Evolutionary conservation across 2,888 invertebrate genomes (phyloP).

Genomic region (Rhingia rostrata): DNA sequence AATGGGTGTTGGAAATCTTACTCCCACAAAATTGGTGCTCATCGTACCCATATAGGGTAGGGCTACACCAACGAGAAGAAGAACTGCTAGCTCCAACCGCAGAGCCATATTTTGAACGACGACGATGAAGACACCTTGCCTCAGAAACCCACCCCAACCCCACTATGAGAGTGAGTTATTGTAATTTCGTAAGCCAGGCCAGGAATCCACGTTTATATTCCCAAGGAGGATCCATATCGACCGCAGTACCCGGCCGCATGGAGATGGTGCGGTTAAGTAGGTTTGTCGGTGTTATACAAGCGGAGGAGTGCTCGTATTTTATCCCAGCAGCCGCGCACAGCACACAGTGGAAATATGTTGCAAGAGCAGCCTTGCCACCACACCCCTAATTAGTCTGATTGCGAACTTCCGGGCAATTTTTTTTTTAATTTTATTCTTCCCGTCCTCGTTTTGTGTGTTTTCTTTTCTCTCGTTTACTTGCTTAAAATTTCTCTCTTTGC

Average conservation of each 20-base stretch:
- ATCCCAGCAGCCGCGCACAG: constrained; percentile 48
- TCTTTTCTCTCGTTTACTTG: constrained; percentile 35
- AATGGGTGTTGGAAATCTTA: constrained; percentile 15
- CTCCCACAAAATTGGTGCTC: constrained; percentile 12
- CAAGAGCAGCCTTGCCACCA: constrained; percentile 65
- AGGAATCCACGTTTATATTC: constrained; percentile 57
- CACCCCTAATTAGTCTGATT: constrained; percentile 75
- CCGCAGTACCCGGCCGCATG: constrained; percentile 40
- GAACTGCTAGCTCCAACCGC: constrained; percentile 19
- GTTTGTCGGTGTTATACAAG: constrained; percentile 44
- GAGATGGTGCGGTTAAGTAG: constrained; percentile 69
- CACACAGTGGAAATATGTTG: constrained; percentile 59
- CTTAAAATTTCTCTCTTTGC: constrained; percentile 65
- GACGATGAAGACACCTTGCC: constrained; percentile 11
- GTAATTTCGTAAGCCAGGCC: constrained; percentile 68
- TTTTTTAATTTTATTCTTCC: constrained; percentile 11
- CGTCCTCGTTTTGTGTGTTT: constrained; percentile 1
- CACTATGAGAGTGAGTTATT: constrained; percentile 64
- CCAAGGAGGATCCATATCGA: constrained; percentile 65
- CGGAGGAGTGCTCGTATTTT: constrained; percentile 38
- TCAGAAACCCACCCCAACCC: not conserved
- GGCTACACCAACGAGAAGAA: not conserved
- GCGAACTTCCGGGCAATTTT: constrained; percentile 73
- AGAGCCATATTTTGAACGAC: constrained; percentile 57
- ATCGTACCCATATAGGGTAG: not conserved